Evolutionary conservation across 2,797 vertebrate species (phyloP), one percentile per base, ranked within the genome.

Genomic region (Hipposideros larvatus): DNA sequence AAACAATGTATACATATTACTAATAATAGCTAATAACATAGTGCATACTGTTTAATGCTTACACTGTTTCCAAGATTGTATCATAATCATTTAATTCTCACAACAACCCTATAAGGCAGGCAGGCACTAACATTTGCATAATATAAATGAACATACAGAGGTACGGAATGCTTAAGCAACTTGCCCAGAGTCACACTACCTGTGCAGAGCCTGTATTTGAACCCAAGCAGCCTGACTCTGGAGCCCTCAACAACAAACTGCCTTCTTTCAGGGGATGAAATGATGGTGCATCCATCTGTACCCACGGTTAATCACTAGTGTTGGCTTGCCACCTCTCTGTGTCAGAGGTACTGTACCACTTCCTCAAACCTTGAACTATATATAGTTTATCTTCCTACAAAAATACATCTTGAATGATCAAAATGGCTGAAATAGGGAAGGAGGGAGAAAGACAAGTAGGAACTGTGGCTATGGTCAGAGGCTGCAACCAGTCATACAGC

Each of bases 391-490:
- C 87, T 96, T 93, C 82, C 94, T 94, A 57, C 9, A 77, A 31
- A 87, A 57, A 34, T 66, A 28, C 48, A 93, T 73, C 84, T 92
- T 51, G 1, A 93, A 48, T 96, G 55, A 63, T 53, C 46, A 91
- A 94, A 87, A 74, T 95, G 95, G 61, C 55, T 53, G 68, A 91
- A 91, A 90, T 87, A 91, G 51, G 41, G 37, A 91, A 94, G 87
- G 48, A 14, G 26, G 77, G 26, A 82, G 74, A 73, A 48, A 75
- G 59, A 53, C 24, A 21, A 71, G 68, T 61, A 24, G 41, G 16
- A 43, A n/a, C 18, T 59, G 37, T 48, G 46, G 8, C 61, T 37
- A 0, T 74, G 48, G 34, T 57, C 51, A 90, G 70, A 92, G 53
- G 61, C 22, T 31, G 22, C 80, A 59, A 31, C 19, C 26, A 63